Evolutionary conservation across 2,113 vertebrate genomes (phyloP).

Genomic region (Dendrocopos noguchii): DNA sequence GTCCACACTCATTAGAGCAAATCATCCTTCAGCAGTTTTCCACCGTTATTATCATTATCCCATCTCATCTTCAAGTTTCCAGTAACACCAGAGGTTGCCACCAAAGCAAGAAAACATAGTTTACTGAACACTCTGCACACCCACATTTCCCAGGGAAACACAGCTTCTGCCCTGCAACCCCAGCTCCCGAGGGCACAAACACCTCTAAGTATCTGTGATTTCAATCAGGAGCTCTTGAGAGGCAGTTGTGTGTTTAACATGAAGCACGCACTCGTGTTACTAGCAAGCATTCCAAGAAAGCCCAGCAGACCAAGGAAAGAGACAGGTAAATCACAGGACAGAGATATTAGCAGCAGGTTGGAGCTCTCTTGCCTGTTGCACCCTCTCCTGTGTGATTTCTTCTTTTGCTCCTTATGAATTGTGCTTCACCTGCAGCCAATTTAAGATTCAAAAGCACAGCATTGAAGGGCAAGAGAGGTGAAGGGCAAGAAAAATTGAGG

Average conservation of each 20-base stretch:
- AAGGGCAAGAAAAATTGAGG: background rate
- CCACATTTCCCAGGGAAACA: background rate
- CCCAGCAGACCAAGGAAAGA: background rate
- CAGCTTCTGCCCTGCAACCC: background rate
- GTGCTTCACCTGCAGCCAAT: background rate
- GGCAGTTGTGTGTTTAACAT: background rate
- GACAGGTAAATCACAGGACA: rapidly evolving
- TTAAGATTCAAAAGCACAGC: background rate
- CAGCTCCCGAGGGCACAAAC: background rate
- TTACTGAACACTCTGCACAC: rapidly evolving
- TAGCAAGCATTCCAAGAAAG: background rate
- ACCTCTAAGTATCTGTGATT: background rate
- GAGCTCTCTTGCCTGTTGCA: background rate
- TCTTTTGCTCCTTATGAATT: background rate
- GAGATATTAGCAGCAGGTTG: background rate
- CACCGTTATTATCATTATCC: background rate
- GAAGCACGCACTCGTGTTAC: rapidly evolving
- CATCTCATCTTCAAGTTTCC: background rate
- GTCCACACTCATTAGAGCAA: background rate
- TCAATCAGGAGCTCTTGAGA: background rate
- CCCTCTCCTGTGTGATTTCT: background rate
- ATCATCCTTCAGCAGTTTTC: background rate
- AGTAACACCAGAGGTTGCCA: background rate
- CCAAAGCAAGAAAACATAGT: rapidly evolving
- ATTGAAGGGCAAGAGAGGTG: background rate